phyloP scores from a whole-genome alignment of 2,888 invertebrate species.

The Tenthredo distinguenda region DNA sequence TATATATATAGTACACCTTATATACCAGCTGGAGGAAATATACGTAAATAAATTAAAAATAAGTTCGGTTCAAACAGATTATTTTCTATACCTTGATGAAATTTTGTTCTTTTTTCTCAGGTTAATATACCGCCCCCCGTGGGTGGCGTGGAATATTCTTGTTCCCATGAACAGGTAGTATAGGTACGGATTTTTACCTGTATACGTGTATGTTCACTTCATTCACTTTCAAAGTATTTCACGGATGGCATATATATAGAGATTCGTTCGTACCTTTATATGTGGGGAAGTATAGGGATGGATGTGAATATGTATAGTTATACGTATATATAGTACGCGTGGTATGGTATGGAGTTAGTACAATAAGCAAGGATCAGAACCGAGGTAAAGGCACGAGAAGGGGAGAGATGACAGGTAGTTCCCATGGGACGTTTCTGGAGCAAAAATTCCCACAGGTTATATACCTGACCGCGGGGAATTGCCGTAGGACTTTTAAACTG shows the following conservation, averaged over 20 bases:
- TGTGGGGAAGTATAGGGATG: constrained; percentile 11
- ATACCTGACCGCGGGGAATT: constrained; percentile 25
- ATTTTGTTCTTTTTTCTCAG: constrained; percentile 28
- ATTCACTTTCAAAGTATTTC: background rate
- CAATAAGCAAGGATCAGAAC: constrained; percentile 61
- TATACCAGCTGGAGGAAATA: background rate
- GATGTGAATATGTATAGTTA: background rate
- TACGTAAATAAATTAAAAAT: background rate
- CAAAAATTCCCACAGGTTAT: constrained; percentile 70
- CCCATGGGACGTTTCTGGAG: constrained; percentile 71
- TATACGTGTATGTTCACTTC: background rate
- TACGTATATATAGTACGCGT: background rate
- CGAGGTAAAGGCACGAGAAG: constrained; percentile 54
- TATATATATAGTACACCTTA: background rate
- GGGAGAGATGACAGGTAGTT: constrained; percentile 70
- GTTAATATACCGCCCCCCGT: constrained; percentile 41
- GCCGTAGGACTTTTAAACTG: constrained; percentile 56
- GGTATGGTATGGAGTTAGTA: constrained; percentile 69
- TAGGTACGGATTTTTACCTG: constrained; percentile 13
- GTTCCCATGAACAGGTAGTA: constrained; percentile 70
- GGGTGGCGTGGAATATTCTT: constrained; percentile 51
- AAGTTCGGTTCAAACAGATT: background rate
- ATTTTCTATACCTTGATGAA: background rate
- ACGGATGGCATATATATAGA: background rate
- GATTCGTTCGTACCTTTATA: background rate